Conservation (phyloP, 2,888 invertebrate species). For the Chromoteleia sp. region DNA sequence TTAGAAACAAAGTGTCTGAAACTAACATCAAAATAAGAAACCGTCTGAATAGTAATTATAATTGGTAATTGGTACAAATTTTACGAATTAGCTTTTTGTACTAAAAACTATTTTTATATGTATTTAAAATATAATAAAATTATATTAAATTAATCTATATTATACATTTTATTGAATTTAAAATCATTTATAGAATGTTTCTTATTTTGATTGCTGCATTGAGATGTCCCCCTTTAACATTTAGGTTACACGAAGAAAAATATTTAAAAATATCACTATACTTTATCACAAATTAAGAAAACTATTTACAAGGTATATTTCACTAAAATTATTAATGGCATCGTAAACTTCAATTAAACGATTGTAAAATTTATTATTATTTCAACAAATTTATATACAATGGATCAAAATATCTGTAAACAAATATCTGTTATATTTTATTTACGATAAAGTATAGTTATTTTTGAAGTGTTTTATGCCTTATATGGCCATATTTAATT, state of each 20-base stretch:
- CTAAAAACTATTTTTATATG: no score
- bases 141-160: no score
- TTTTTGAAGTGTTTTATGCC: slow-evolving; percentile 12
- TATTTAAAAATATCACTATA: slow-evolving; percentile 28
- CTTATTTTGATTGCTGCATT: background rate
- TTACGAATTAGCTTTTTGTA: no score
- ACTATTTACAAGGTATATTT: slow-evolving; percentile 24
- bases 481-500: background rate
- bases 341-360: slow-evolving; percentile 17
- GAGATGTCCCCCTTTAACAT: slow-evolving; percentile 36
- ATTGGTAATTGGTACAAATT: no score
- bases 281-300: slow-evolving; percentile 36
- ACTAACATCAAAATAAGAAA: no score
- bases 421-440: slow-evolving; percentile 5
- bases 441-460: slow-evolving; percentile 34
- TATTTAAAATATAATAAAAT: no score
- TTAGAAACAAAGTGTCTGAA: no score
- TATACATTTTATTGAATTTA: no score
- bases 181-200: background rate
- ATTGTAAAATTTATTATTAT: background rate
- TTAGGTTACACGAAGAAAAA: slow-evolving; percentile 41
- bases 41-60: no score
- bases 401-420: slow-evolving; percentile 10
- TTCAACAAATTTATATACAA: slow-evolving; percentile 25
- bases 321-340: slow-evolving; percentile 11